Conservation (phyloP, 1,140 invertebrate genomes). For the Drosophila cardini region DNA sequence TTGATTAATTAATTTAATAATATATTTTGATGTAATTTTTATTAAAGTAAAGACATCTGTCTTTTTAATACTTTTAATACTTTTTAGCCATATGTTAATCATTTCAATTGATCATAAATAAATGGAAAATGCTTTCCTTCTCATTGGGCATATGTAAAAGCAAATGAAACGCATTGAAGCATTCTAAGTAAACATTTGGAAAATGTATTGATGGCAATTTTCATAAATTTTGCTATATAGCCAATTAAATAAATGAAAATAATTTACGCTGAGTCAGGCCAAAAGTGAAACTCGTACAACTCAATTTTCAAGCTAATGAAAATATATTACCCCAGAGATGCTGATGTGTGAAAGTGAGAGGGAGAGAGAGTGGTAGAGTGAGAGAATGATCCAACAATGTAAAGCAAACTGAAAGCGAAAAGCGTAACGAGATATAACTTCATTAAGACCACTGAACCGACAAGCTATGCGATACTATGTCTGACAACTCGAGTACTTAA, state of each 20-base stretch:
- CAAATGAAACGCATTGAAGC: slow-evolving; percentile 57
- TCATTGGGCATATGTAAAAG: slow-evolving; percentile 53
- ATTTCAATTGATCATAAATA: slow-evolving; percentile 6
- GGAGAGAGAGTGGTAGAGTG: neutral
- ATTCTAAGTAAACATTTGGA: slow-evolving; percentile 27
- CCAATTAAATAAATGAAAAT: slow-evolving; percentile 80
- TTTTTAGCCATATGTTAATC: neutral
- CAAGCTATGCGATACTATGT: slow-evolving; percentile 54
- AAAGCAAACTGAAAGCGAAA: slow-evolving; percentile 21
- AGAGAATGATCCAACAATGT: slow-evolving; percentile 11
- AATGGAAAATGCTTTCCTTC: neutral
- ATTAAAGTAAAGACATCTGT: neutral
- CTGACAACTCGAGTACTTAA: slow-evolving; percentile 56
- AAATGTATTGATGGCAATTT: slow-evolving; percentile 51
- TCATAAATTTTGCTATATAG: slow-evolving; percentile 53
- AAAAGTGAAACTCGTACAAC: slow-evolving; percentile 38
- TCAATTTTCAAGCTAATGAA: slow-evolving; percentile 63
- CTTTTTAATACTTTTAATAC: neutral
- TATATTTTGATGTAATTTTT: neutral
- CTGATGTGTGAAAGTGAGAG: neutral
- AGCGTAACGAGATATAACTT: slow-evolving; percentile 64
- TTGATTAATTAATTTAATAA: neutral
- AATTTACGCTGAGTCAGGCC: slow-evolving; percentile 60
- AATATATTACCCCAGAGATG: slow-evolving; percentile 61
- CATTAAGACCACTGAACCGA: slow-evolving; percentile 66